phyloP scores from a whole-genome alignment of 2,797 vertebrate species.

The Ciconia nigra region DNA sequence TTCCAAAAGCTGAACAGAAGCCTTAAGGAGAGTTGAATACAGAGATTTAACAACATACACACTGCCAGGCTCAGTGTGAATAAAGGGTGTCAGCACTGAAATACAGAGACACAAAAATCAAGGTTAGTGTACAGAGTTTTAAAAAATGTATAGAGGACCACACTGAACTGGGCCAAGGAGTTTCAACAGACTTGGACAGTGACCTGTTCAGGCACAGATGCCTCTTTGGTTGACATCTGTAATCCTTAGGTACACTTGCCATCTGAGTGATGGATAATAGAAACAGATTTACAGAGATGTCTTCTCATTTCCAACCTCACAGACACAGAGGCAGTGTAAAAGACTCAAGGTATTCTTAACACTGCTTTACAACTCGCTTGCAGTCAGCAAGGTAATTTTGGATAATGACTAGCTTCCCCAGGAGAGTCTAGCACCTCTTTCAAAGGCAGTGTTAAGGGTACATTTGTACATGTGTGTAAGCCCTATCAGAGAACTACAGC shows the following conservation, averaged over 20 bases:
- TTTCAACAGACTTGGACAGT: not conserved
- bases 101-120: not conserved
- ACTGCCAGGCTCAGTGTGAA: constrained; percentile 77
- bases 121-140: not conserved
- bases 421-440: not conserved
- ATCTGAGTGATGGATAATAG: not conserved
- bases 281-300: not conserved
- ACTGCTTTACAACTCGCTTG: accelerated
- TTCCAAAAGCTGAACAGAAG: not conserved
- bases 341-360: not conserved
- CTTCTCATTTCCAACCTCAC: not conserved
- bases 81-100: constrained; percentile 81
- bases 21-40: not conserved
- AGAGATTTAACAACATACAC: constrained; percentile 75
- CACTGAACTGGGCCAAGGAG: not conserved
- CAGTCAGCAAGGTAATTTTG: not conserved
- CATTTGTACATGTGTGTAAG: not conserved
- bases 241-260: not conserved
- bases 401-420: not conserved
- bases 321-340: not conserved
- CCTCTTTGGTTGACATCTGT: not conserved
- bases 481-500: not conserved
- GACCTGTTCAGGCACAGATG: not conserved
- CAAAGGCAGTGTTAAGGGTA: not conserved
- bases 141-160: not conserved